phyloP scores from a whole-genome alignment of 2,113 vertebrate genomes.

The Meriones unguiculatus region DNA sequence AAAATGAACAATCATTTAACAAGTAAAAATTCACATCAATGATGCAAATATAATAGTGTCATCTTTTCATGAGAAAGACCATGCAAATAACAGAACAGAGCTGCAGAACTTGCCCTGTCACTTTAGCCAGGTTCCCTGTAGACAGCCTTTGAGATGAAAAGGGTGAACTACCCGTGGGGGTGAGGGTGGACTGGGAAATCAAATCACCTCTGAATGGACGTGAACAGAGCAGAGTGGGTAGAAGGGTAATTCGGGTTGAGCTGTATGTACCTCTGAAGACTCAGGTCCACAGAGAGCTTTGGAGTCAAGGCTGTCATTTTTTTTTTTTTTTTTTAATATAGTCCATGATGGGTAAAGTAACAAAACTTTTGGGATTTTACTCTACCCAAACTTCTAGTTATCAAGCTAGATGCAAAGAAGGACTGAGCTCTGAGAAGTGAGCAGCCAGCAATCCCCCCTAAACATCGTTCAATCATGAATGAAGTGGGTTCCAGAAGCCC shows the following conservation, averaged over 20 bases:
- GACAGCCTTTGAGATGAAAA: background rate
- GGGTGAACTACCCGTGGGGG: fast-evolving
- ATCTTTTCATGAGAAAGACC: conserved; percentile 34
- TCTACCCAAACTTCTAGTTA: background rate
- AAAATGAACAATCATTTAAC: conserved; percentile 55
- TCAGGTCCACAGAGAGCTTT: background rate
- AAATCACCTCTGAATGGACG: background rate
- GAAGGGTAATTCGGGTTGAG: background rate
- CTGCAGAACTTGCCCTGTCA: background rate
- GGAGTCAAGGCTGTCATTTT: background rate
- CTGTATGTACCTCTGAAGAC: background rate
- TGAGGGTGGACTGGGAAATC: fast-evolving
- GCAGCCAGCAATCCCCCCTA: background rate
- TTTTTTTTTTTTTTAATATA: too few relatives aligned
- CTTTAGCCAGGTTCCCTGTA: background rate
- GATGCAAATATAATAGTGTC: background rate
- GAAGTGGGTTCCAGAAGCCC: background rate
- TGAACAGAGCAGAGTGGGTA: background rate
- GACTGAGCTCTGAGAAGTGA: background rate
- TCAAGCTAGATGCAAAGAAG: background rate
- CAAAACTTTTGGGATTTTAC: background rate
- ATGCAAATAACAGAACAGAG: conserved; percentile 16
- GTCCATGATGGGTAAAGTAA: background rate
- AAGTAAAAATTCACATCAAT: conserved; percentile 31
- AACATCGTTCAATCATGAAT: background rate